Evolutionary conservation across 2,888 invertebrate genomes (phyloP).

Genomic region (Parnassius apollo): DNA sequence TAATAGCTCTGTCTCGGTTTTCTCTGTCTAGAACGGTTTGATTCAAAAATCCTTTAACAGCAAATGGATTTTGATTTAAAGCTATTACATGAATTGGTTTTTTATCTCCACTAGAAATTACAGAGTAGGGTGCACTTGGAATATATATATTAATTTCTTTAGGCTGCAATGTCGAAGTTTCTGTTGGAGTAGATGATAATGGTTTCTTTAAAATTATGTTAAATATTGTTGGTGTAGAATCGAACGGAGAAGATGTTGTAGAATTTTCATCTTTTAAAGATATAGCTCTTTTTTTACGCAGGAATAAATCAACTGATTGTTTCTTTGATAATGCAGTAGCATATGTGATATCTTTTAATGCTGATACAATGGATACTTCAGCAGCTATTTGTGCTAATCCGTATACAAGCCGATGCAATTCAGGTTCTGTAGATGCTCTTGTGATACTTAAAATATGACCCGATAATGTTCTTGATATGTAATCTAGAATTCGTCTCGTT

Average conservation of each 20-base stretch:
- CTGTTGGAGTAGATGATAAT: constrained; percentile 11
- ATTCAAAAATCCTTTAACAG: constrained; percentile 65
- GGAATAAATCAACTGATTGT: constrained; percentile 67
- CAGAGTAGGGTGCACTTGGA: constrained; percentile 52
- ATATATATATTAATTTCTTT: constrained; percentile 28
- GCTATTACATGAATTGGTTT: constrained; percentile 50
- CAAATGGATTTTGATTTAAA: constrained; percentile 34
- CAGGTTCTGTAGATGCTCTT: constrained; percentile 70
- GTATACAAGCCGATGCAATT: constrained; percentile 70
- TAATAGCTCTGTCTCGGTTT: constrained; percentile 44
- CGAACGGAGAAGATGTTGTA: constrained; percentile 34
- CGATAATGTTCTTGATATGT: constrained; percentile 70
- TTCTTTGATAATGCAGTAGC: constrained; percentile 67
- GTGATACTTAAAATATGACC: constrained; percentile 69
- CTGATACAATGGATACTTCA: constrained; percentile 71
- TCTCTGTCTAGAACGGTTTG: constrained; percentile 65
- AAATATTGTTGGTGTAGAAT: constrained; percentile 45
- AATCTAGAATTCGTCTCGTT: constrained; percentile 70
- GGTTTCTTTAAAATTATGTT: constrained; percentile 59
- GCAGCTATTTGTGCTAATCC: constrained; percentile 75
- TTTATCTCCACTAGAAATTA: constrained; percentile 51
- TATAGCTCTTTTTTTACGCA: constrained; percentile 61
- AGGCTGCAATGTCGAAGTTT: constrained; percentile 25
- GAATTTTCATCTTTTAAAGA: constrained; percentile 26
- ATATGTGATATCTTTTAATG: constrained; percentile 71